A percentile compares a stretch with the other conserved stretches of the same genome.
phyloP scores from a whole-genome alignment of 2,797 vertebrate species.

The Novumbra hubbsi region DNA sequence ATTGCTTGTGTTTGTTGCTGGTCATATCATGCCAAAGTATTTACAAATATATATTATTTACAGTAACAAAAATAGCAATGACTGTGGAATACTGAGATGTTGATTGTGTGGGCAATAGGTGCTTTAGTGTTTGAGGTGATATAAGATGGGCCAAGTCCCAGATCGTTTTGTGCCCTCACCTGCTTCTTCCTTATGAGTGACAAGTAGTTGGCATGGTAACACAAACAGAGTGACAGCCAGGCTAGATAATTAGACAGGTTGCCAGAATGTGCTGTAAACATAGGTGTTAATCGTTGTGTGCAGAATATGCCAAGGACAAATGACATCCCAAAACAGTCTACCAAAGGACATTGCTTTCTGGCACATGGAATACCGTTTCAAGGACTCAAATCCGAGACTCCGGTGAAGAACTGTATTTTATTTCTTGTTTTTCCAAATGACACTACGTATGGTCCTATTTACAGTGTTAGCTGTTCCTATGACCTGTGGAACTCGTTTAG shows the following conservation, averaged over 20 bases:
- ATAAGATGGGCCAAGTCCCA: background rate
- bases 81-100: slow-evolving; percentile 6
- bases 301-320: slow-evolving; percentile 20
- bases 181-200: background rate
- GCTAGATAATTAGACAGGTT: background rate
- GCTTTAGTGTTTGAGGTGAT: background rate
- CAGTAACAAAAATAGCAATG: slow-evolving; percentile 30
- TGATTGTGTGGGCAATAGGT: slow-evolving; percentile 2
- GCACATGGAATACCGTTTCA: background rate
- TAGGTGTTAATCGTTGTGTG: background rate
- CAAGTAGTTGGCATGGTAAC: background rate
- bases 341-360: slow-evolving; percentile 55
- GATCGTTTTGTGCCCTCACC: background rate
- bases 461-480: slow-evolving; percentile 20
- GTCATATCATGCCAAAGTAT: slow-evolving; percentile 50
- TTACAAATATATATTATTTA: slow-evolving; percentile 35
- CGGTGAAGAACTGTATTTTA: background rate
- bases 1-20: slow-evolving; percentile 26
- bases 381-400: background rate
- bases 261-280: slow-evolving; percentile 2
- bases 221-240: background rate
- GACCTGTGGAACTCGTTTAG: background rate
- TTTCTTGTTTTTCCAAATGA: slow-evolving; percentile 7
- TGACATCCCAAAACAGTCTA: slow-evolving; percentile 42
- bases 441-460: background rate